Evolutionary conservation across 1,140 invertebrate species (phyloP).

Genomic region (Sinella curviseta): DNA sequence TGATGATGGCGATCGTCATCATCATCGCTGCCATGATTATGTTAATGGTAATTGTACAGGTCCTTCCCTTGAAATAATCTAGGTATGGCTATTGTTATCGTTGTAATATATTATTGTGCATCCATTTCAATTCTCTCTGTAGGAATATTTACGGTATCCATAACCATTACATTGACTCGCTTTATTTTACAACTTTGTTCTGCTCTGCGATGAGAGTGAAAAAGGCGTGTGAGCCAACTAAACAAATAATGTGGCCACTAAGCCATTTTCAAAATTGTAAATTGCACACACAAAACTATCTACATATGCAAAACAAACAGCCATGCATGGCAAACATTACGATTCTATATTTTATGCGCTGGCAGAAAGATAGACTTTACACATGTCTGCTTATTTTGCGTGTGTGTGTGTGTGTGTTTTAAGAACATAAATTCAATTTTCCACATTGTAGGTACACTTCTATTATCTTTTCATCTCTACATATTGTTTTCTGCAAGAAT

Average conservation of each 20-base stretch:
- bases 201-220: too few relatives aligned
- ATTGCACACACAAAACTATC: background rate
- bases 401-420: too few relatives aligned
- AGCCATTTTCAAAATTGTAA: background rate
- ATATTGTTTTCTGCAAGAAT: too few relatives aligned
- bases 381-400: too few relatives aligned
- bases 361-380: too few relatives aligned
- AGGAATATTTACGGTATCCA: too few relatives aligned
- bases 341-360: too few relatives aligned
- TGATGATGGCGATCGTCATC: background rate
- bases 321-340: background rate
- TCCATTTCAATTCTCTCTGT: background rate
- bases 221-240: background rate
- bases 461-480: too few relatives aligned
- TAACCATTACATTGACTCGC: too few relatives aligned
- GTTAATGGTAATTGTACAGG: slow-evolving; percentile 23
- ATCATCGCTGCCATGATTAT: background rate
- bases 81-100: background rate
- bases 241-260: background rate
- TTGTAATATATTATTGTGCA: background rate
- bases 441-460: too few relatives aligned
- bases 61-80: slow-evolving; percentile 2
- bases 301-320: background rate
- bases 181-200: too few relatives aligned
- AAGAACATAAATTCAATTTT: too few relatives aligned